Evolutionary conservation across 2,797 vertebrate genomes (phyloP).

Genomic region (Apodemus agrarius): DNA sequence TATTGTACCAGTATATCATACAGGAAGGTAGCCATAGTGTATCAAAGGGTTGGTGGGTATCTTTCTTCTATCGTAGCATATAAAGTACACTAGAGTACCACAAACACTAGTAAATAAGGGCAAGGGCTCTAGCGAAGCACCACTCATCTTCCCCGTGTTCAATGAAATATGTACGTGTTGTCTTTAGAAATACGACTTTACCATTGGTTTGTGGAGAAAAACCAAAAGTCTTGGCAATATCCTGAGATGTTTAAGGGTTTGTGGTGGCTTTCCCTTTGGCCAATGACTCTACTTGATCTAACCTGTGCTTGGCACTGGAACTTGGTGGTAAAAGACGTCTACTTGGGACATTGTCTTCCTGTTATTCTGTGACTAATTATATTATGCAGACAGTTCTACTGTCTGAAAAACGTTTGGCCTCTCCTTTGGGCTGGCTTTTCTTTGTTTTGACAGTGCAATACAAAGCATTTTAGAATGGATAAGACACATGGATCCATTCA

Average conservation of each 20-base stretch:
- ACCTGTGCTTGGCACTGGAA: neutral
- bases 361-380: neutral
- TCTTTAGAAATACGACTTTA: neutral
- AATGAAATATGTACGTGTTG: neutral
- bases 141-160: neutral
- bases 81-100: neutral
- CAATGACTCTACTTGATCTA: neutral
- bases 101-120: neutral
- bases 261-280: neutral
- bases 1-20: neutral
- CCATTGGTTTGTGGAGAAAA: neutral
- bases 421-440: neutral
- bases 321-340: neutral
- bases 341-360: neutral
- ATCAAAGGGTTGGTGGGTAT: neutral
- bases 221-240: neutral
- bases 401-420: neutral
- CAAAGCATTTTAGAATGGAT: neutral
- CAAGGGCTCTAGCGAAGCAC: neutral
- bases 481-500: neutral
- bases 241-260: neutral
- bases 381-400: neutral
- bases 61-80: neutral
- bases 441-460: neutral
- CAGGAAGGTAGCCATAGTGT: too few relatives aligned